These are phyloP conservation scores for Helleia helle DNA, from an alignment of 2,888 invertebrate genomes.

Conservation along the genomic window DNA sequence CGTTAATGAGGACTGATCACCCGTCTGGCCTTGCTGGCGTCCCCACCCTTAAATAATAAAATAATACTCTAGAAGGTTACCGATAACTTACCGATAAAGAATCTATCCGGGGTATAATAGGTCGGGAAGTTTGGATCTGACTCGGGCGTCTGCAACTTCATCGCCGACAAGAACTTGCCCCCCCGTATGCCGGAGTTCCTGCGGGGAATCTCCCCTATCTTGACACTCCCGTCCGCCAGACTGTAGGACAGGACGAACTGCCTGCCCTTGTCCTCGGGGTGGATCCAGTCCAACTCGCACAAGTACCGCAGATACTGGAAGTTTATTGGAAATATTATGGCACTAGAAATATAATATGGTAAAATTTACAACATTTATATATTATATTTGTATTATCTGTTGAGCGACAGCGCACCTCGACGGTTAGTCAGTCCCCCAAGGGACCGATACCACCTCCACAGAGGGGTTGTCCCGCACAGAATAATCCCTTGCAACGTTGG, in stretches of 20 bases:
- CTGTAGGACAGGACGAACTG: constrained; percentile 84
- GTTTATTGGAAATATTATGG: neutral
- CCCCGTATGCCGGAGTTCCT: constrained; percentile 83
- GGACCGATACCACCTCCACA: no score
- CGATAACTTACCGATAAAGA: constrained; percentile 88
- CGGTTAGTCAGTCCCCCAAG: no score
- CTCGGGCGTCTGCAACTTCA: constrained; percentile 79
- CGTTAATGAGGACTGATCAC: no score
- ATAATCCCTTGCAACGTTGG: no score
- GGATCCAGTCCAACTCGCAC: constrained; percentile 83
- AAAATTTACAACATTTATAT: no score
- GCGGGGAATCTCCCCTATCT: constrained; percentile 81
- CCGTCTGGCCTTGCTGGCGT: no score
- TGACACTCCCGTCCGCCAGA: constrained; percentile 82
- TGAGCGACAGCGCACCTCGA: no score
- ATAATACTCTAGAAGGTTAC: no score
- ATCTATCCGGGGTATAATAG: constrained; percentile 85
- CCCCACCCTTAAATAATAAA: no score
- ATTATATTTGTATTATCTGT: no score
- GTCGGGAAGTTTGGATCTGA: constrained; percentile 79
- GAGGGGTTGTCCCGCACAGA: no score
- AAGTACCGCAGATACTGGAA: constrained; percentile 79
- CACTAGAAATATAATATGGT: neutral
- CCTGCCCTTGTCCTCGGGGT: constrained; percentile 84
- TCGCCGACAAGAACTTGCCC: constrained; percentile 82